Evolutionary conservation across 2,113 vertebrate genomes (phyloP).

Genomic region (Cercocebus atys): DNA sequence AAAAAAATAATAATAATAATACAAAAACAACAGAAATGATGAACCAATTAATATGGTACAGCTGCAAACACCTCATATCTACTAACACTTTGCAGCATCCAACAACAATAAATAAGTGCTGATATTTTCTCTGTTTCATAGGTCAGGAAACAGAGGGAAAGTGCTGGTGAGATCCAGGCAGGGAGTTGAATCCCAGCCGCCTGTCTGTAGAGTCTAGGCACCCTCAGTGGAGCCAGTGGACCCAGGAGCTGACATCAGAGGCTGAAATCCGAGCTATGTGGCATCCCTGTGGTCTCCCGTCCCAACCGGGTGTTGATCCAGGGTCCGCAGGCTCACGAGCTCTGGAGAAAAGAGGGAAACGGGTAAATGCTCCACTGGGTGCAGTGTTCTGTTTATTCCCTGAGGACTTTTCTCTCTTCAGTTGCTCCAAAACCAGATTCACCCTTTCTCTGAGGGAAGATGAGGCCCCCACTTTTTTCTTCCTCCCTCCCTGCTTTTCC

Average conservation of each 20-base stretch:
- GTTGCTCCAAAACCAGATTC: background rate
- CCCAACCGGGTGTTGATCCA: accelerated
- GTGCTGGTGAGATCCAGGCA: background rate
- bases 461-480: too few relatives aligned
- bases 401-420: background rate
- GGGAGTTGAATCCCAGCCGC: background rate
- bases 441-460: background rate
- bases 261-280: background rate
- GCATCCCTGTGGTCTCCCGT: too few relatives aligned
- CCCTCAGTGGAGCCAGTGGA: too few relatives aligned
- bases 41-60: background rate
- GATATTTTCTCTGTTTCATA: background rate
- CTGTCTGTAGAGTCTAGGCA: background rate
- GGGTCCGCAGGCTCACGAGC: accelerated
- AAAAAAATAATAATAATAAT: too few relatives aligned
- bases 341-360: background rate
- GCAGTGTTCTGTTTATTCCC: background rate
- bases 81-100: too few relatives aligned
- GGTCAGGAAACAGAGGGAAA: background rate
- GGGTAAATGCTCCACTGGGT: background rate
- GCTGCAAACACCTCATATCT: too few relatives aligned
- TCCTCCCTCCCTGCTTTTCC: background rate
- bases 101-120: background rate
- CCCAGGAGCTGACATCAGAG: too few relatives aligned
- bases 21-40: background rate